Conservation (phyloP, 92 coral and sea anemone genomes). For the Bergia sp. region DNA sequence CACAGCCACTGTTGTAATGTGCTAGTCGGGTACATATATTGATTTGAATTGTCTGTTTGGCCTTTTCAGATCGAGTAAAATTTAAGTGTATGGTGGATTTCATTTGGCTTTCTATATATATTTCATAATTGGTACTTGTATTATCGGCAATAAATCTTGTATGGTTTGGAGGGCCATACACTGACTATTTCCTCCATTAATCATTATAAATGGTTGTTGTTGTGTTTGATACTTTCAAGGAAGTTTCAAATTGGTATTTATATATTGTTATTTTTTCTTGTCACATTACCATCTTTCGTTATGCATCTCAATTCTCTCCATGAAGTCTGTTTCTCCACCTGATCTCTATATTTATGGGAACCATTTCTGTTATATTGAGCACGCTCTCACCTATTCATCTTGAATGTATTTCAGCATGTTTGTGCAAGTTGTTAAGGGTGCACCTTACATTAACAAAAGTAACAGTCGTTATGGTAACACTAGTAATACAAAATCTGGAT, state of each 20-base stretch:
- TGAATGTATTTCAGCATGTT: not conserved
- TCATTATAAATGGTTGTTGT: constrained; percentile 8
- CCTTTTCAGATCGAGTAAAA: not conserved
- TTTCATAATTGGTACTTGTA: too few species aligned
- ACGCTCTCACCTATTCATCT: not conserved
- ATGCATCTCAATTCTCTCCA: too few species aligned
- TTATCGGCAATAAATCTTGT: not conserved
- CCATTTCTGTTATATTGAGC: too few species aligned
- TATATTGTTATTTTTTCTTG: too few species aligned
- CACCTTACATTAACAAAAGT: not conserved
- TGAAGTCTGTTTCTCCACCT: too few species aligned
- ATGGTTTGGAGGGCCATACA: constrained; percentile 17
- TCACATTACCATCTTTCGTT: too few species aligned
- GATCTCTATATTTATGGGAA: too few species aligned
- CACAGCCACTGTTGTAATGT: constrained; percentile 1
- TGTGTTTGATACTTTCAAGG: not conserved
- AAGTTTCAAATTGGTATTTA: too few species aligned
- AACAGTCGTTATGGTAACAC: constrained; percentile 16
- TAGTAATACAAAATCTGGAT: not conserved
- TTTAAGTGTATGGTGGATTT: too few species aligned
- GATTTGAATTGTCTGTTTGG: not conserved
- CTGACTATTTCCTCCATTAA: not conserved
- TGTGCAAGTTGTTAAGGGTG: not conserved
- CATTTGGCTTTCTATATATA: too few species aligned
- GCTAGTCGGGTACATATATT: not conserved